Conservation (phyloP, 1,140 invertebrate species). For the Acyrthosiphon pisum region DNA sequence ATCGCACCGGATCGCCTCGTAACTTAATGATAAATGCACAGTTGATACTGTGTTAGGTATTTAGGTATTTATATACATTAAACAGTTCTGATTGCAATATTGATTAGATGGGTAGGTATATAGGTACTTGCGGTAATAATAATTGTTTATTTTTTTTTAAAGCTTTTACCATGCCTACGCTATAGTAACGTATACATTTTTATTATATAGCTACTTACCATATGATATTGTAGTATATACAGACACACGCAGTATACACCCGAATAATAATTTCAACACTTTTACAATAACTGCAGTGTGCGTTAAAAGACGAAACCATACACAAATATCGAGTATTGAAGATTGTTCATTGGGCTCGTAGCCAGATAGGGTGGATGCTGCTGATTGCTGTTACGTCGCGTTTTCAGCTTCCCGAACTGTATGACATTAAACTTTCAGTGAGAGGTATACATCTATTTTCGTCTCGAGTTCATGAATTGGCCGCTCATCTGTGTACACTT, state of each 20-base stretch:
- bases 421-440: conserved; percentile 47
- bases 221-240: background rate
- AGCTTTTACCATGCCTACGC: background rate
- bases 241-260: background rate
- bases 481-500: background rate
- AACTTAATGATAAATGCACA: background rate
- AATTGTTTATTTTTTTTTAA: background rate
- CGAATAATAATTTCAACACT: background rate
- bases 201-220: background rate
- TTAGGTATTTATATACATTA: background rate
- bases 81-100: background rate
- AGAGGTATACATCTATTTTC: conserved; percentile 41
- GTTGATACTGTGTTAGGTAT: background rate
- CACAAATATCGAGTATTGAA: background rate
- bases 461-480: conserved; percentile 46
- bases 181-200: background rate
- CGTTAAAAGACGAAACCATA: background rate
- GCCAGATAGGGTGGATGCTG: conserved; percentile 9
- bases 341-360: conserved; percentile 28
- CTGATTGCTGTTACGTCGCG: background rate
- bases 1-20: background rate
- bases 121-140: background rate
- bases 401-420: background rate
- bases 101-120: background rate
- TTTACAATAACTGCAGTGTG: background rate